Base-by-base conservation (phyloP, 2,113 vertebrate genomes). In the Hemichromis elongatus region DNA sequence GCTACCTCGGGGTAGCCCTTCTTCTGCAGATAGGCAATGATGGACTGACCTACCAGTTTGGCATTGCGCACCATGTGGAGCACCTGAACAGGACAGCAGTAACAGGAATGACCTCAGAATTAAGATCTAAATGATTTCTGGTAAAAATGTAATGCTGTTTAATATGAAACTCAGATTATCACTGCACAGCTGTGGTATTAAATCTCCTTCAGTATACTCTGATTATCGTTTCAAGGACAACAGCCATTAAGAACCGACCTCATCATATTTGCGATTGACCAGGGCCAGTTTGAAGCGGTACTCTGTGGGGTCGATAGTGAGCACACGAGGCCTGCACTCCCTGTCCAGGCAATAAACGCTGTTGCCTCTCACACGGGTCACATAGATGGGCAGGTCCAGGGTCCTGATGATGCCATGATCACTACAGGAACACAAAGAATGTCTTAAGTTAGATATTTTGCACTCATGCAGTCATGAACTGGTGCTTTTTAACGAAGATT, bases 1-100 rank as follows among this genome's bases (percentile, higher is more conserved):
- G 98, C 98, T 52, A 99, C 98, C 94, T 99, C 98, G 0, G 98
- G 98, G 93, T 99, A 99, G 16, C 98, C 98, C 85, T 99, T 99
- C 90, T 98, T 98, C 96, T 99, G 98, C 84, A 99, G 97, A 94
- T 99, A 99, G 3, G 98, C 98, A 6, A 99, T 99, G 94, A 99
- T 99, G 30, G 98, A 99, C 96, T 99, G 98, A 5, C 98, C 98
- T 24, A 99, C 98, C 3, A 99, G 95, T 89, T 98, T 99, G 45
- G 98, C 98, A 0, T 98, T 99, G 54, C 98, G 96, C 81, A 99
- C 98, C 98, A 99, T 99, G 94, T 99, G 98, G 54, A 99, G 95
- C 11, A 99, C 98, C 98, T 99, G 92, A 55, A 80, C 13, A 63
- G 57, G 13, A 77, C 7, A 37, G 33, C 1, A 7, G 19, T 6